phyloP scores from a whole-genome alignment of 2,888 invertebrate species.

The Rutpela maculata region DNA sequence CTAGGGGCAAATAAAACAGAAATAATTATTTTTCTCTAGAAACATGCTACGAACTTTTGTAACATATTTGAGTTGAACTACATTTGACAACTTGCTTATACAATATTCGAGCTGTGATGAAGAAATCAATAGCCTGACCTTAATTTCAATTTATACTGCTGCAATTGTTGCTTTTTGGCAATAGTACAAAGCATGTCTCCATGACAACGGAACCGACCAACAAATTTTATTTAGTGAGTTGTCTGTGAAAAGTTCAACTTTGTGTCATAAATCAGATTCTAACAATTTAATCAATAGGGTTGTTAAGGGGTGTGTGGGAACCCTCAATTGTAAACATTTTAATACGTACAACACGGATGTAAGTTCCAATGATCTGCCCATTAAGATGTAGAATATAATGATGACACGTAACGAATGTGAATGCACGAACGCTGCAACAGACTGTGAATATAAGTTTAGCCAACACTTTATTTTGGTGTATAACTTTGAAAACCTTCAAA shows the following conservation, averaged over 20 bases:
- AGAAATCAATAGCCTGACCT: constrained; percentile 7
- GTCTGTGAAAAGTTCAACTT: constrained; percentile 11
- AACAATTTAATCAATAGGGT: constrained; percentile 14
- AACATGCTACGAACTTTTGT: too few relatives aligned
- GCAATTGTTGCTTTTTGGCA: constrained; percentile 2
- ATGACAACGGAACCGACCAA: not conserved
- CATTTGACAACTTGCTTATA: not conserved
- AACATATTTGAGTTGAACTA: too few relatives aligned
- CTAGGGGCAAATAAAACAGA: too few relatives aligned
- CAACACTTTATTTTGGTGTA: too few relatives aligned
- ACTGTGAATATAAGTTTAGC: not conserved
- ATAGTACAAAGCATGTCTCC: constrained; percentile 19
- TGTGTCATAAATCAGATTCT: constrained; percentile 1
- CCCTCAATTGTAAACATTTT: not conserved
- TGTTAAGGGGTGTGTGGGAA: not conserved
- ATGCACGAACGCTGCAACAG: too few relatives aligned
- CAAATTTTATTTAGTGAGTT: constrained; percentile 5
- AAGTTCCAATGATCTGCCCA: not conserved
- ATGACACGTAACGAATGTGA: not conserved
- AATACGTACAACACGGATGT: not conserved
- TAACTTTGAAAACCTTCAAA: too few relatives aligned
- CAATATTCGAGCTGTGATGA: not conserved
- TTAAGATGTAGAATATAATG: not conserved
- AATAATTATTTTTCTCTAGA: too few relatives aligned
- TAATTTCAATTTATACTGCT: not conserved